These are phyloP conservation scores for Drosophila mercatorum DNA, from an alignment of 2,888 invertebrate species.

Conservation along the genomic window DNA sequence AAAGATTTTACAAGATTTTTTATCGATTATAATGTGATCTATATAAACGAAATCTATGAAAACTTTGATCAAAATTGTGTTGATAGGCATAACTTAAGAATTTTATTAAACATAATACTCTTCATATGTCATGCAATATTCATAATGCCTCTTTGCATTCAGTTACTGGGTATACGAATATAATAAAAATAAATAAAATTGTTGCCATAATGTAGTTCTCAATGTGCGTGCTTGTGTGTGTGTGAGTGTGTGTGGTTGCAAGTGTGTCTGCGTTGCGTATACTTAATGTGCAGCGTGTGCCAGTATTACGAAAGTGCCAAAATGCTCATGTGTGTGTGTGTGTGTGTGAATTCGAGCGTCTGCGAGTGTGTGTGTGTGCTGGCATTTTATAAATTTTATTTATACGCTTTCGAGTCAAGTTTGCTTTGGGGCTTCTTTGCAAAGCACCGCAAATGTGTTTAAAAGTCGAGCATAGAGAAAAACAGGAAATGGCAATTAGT, in stretches of 20 bases:
- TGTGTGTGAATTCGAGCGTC: not conserved
- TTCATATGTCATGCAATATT: not conserved
- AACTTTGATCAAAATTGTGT: not conserved
- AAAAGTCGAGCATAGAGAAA: conserved; percentile 23
- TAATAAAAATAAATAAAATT: conserved; percentile 60
- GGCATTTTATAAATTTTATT: conserved; percentile 53
- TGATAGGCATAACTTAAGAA: too few species aligned
- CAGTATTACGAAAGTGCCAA: conserved; percentile 41
- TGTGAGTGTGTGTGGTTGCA: conserved; percentile 9
- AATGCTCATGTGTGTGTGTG: conserved; percentile 23
- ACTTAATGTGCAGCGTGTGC: conserved; percentile 54
- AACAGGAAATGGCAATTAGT: conserved; percentile 55
- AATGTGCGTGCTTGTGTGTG: not conserved
- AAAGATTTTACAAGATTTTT: too few species aligned
- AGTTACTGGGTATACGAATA: conserved; percentile 32
- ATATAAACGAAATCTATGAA: not conserved
- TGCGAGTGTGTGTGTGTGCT: not conserved
- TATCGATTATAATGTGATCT: too few species aligned
- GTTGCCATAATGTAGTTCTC: conserved; percentile 46
- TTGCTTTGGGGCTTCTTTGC: conserved; percentile 15
- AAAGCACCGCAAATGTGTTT: conserved; percentile 41
- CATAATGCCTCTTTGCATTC: not conserved
- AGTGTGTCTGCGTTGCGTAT: conserved; percentile 49
- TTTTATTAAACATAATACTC: not conserved
- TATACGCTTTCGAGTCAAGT: conserved; percentile 49